These are phyloP conservation scores for Pan paniscus DNA, from an alignment of 2,113 vertebrate species.

Conservation along the genomic window DNA sequence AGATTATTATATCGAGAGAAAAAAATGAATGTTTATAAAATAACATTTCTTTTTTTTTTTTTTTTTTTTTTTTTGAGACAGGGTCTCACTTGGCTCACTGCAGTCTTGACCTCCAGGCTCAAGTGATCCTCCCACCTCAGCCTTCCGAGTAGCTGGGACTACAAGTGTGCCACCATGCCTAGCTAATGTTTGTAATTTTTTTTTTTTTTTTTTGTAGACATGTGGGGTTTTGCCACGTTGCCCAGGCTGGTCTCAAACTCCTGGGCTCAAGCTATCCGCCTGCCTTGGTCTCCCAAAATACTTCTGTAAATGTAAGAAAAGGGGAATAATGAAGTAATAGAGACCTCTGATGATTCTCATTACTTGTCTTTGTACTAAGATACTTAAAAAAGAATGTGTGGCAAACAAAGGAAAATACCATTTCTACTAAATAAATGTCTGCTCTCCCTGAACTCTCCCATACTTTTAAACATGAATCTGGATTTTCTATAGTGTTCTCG, in stretches of 20 bases:
- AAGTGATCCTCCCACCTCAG: too few species aligned
- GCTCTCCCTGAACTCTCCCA: neutral
- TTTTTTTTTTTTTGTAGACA: too few species aligned
- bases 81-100: too few species aligned
- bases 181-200: too few species aligned
- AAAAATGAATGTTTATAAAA: constrained; percentile 32
- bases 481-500: neutral
- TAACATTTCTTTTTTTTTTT: neutral
- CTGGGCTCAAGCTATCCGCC: too few species aligned
- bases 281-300: too few species aligned
- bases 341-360: neutral
- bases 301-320: neutral
- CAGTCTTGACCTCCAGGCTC: too few species aligned
- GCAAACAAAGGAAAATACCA: neutral
- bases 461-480: neutral
- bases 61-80: too few species aligned
- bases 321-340: neutral
- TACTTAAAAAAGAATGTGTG: neutral
- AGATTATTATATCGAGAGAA: constrained; percentile 28
- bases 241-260: too few species aligned
- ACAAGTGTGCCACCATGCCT: too few species aligned
- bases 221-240: too few species aligned
- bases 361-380: neutral
- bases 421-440: neutral
- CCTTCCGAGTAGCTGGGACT: too few species aligned